A percentile compares a stretch with the other conserved stretches of the same genome.
Evolutionary conservation across 64 coral and sea anemone species (phyloP).

Genomic region (Pocillopora verrucosa): DNA sequence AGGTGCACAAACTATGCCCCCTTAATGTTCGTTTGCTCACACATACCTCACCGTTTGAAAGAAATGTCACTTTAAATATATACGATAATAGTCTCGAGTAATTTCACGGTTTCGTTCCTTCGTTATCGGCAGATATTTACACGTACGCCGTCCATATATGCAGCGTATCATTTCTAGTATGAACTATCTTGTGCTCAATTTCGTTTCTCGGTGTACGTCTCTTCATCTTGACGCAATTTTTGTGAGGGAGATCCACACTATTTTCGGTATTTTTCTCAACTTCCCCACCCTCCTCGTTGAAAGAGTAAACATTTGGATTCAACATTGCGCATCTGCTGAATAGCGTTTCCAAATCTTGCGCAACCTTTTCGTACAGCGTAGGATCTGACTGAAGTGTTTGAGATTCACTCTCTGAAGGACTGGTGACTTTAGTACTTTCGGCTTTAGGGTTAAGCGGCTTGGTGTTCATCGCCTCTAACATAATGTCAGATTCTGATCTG

Average conservation of each 20-base stretch:
- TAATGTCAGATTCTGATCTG: background rate
- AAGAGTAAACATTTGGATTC: background rate
- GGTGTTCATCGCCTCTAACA: no score
- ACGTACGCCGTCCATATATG: slow-evolving; percentile 13
- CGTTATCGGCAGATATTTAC: background rate
- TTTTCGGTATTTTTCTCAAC: background rate
- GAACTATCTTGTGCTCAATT: slow-evolving; percentile 7
- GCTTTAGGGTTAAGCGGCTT: background rate
- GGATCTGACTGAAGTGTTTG: background rate
- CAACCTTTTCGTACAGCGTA: background rate
- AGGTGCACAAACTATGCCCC: no score
- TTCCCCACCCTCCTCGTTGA: background rate
- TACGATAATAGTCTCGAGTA: no score
- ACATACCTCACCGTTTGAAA: no score
- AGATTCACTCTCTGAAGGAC: background rate
- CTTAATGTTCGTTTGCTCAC: no score
- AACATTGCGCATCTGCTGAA: background rate
- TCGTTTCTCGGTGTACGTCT: background rate
- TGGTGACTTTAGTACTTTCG: no score
- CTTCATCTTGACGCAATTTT: background rate
- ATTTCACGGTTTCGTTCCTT: background rate
- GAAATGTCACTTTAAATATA: no score
- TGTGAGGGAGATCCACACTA: background rate
- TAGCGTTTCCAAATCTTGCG: background rate
- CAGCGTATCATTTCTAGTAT: background rate